Percentiles rank a stretch among this genome's conserved stretches.
Evolutionary conservation across 1,140 invertebrate genomes (phyloP).

Genomic region (Drosophila santomea): DNA sequence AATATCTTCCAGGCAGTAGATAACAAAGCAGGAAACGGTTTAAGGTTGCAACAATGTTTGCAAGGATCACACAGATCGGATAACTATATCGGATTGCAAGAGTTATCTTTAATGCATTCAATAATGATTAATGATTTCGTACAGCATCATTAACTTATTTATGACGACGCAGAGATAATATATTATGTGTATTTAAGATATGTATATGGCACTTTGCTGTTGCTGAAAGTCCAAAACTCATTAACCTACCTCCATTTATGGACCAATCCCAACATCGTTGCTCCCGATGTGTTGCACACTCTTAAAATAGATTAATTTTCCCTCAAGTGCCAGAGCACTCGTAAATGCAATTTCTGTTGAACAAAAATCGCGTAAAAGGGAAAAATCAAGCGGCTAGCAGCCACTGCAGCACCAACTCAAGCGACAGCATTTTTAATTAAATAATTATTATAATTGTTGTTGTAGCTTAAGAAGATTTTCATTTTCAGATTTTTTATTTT

Average conservation of each 20-base stretch:
- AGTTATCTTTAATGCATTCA: too few species aligned
- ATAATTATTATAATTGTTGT: conserved; percentile 79
- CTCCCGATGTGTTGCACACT: conserved; percentile 26
- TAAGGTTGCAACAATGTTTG: conserved; percentile 33
- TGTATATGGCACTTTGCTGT: too few species aligned
- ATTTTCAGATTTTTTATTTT: conserved; percentile 31
- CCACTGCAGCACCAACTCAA: conserved; percentile 21
- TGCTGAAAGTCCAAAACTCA: conserved; percentile 6
- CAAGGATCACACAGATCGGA: conserved; percentile 31
- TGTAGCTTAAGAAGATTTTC: conserved; percentile 74
- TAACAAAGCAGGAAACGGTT: conserved; percentile 24
- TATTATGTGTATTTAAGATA: background rate
- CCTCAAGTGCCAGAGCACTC: conserved; percentile 42
- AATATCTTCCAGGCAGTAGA: conserved; percentile 15
- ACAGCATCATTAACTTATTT: background rate
- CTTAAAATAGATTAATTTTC: conserved; percentile 72
- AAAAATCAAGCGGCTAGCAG: conserved; percentile 37
- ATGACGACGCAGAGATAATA: background rate
- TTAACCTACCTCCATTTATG: conserved; percentile 4
- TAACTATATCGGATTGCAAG: conserved; percentile 22
- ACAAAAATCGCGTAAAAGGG: conserved; percentile 31
- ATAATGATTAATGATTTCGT: background rate
- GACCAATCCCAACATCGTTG: background rate
- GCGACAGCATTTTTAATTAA: conserved; percentile 74
- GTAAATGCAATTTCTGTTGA: conserved; percentile 67